Evolutionary conservation across 2,797 vertebrate species (phyloP), one percentile per base, ranked within the genome.

Genomic region (Rachycentron canadum): DNA sequence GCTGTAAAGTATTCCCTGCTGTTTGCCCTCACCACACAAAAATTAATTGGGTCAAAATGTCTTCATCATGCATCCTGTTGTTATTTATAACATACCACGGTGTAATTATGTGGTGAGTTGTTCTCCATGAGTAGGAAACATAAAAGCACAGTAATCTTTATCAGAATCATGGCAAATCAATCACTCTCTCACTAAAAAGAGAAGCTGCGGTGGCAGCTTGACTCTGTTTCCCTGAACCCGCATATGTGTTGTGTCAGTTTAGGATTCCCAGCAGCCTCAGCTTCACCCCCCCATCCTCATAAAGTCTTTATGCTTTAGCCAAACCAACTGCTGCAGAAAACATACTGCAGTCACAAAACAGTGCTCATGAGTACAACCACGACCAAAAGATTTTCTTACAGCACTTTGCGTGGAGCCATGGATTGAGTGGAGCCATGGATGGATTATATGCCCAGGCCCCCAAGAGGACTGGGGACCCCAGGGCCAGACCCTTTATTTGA

Each of bases 1-100:
- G 47, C 81, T 43, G 74, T 79, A 82, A 89, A 91, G 60, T 26
- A 14, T 67, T 86, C 68, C 85, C 85, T 77, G 85, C 85, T 79
- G 87, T 73, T 85, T 6, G 26, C 32, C 56, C 36, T 52, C 25
- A 13, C 88, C 86, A 58, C 91, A 91, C 75, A 73, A 73, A 68
- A 53, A 62, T 40, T 90, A 25, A 87, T 78, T 86, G 85, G 81
- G 62, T 58, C 34, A 21, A 67, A 84, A 79, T 55, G 59, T 85
- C 66, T 88, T 84, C 84, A 85, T 91, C 86, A 63, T 86, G 83
- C 71, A 72, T 89, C 87, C 90, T 89, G 90, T 91, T 92, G 83
- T 67, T 88, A 86, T 86, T 86, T 92, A 78, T 66, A 78, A 76
- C 68, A n/a, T 69, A 38, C 60, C 36, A 43, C 2, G 60, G 84